These are phyloP conservation scores for Deroplatys truncata DNA, from an alignment of 2,888 invertebrate genomes.

Conservation along the genomic window DNA sequence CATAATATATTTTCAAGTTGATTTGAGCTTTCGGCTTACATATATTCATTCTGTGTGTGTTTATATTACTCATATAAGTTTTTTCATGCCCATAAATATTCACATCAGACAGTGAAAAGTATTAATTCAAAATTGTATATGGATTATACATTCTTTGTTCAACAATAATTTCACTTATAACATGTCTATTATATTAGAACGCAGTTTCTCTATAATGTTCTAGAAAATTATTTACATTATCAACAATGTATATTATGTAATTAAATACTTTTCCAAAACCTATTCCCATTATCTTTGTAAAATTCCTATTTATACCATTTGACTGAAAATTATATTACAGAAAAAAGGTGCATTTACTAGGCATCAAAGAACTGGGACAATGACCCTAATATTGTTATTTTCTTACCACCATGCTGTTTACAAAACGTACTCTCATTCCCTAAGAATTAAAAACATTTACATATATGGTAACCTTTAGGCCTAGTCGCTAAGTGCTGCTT, in stretches of 20 bases:
- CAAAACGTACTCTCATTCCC: neutral
- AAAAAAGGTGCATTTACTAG: neutral
- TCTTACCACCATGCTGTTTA: neutral
- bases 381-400: neutral
- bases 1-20: neutral
- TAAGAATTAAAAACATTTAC: neutral
- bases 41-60: neutral
- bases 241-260: neutral
- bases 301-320: neutral
- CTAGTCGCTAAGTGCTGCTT: neutral
- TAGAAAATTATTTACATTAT: neutral
- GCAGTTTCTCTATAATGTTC: neutral
- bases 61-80: neutral
- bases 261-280: neutral
- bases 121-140: neutral
- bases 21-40: neutral
- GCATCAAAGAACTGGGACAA: neutral
- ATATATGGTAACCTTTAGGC: neutral
- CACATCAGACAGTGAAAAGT: neutral
- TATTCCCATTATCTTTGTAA: neutral
- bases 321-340: neutral
- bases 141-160: neutral
- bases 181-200: neutral
- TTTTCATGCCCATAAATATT: neutral
- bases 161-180: neutral